A percentile compares a stretch with the other conserved stretches of the same genome.
These are phyloP conservation scores for Hippopotamus amphibius DNA, from an alignment of 2,113 vertebrate species.

Conservation along the genomic window DNA sequence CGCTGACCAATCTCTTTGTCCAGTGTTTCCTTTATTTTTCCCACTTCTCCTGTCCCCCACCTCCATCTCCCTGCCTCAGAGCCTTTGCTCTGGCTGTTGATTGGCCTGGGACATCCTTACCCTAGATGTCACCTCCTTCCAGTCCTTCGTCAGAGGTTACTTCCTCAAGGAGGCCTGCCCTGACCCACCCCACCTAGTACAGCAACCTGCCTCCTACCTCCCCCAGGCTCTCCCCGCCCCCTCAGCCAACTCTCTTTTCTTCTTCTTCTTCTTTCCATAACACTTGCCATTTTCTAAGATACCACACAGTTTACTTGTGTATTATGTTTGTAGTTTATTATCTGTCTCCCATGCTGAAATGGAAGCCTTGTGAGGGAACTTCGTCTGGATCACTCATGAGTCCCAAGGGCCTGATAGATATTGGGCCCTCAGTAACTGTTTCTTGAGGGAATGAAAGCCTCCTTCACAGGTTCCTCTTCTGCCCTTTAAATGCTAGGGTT, in stretches of 20 bases:
- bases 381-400: not conserved
- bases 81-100: not conserved
- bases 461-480: not conserved
- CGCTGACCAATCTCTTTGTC: not conserved
- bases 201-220: not conserved
- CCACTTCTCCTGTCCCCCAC: not conserved
- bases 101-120: not conserved
- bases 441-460: not conserved
- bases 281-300: not conserved
- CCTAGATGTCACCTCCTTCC: not conserved
- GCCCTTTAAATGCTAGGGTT: not conserved
- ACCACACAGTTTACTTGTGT: not conserved
- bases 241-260: not conserved
- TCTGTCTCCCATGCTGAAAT: not conserved
- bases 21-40: not conserved
- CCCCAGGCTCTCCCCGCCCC: fast-evolving
- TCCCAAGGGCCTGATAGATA: not conserved
- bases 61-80: not conserved
- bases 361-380: not conserved
- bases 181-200: not conserved
- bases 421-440: not conserved
- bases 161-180: not conserved
- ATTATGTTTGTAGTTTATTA: not conserved
- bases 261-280: not conserved
- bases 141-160: not conserved